Evolutionary conservation across 2,888 invertebrate genomes (phyloP).

Genomic region (Ptilodon capucinus): DNA sequence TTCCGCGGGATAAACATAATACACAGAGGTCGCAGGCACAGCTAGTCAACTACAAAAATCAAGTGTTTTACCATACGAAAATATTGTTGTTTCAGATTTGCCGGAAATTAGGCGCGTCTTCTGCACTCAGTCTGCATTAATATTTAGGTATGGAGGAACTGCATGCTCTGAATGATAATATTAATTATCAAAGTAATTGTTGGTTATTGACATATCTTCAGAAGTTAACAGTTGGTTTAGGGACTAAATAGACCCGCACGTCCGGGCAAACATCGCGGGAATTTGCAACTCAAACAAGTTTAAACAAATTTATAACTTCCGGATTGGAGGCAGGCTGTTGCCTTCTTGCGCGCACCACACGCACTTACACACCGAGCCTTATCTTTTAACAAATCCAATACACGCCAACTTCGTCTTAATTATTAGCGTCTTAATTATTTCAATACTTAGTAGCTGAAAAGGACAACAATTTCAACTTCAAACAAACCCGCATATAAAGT

Average conservation of each 20-base stretch:
- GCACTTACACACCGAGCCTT: conserved; percentile 15
- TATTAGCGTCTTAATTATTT: no score
- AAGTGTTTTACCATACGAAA: no score
- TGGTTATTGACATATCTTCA: conserved; percentile 60
- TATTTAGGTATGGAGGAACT: no score
- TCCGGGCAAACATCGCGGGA: conserved; percentile 76
- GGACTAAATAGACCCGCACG: conserved; percentile 76
- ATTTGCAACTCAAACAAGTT: conserved; percentile 78
- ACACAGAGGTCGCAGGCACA: no score
- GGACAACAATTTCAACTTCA: no score
- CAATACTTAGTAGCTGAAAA: no score
- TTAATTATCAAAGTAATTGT: conserved; percentile 30
- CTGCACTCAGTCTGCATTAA: no score
- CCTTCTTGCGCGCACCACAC: conserved; percentile 31
- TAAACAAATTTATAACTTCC: conserved; percentile 79
- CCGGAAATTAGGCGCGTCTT: no score
- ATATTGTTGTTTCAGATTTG: no score
- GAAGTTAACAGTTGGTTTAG: conserved; percentile 72
- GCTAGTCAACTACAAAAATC: no score
- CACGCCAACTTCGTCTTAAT: not conserved
- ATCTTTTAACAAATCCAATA: conserved; percentile 13
- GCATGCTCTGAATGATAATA: not conserved
- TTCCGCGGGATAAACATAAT: no score
- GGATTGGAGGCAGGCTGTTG: conserved; percentile 61
- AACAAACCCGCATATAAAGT: conserved; percentile 29